Evolutionary conservation across 2,797 vertebrate genomes (phyloP).

Genomic region (Brachyrhaphis roseni): DNA sequence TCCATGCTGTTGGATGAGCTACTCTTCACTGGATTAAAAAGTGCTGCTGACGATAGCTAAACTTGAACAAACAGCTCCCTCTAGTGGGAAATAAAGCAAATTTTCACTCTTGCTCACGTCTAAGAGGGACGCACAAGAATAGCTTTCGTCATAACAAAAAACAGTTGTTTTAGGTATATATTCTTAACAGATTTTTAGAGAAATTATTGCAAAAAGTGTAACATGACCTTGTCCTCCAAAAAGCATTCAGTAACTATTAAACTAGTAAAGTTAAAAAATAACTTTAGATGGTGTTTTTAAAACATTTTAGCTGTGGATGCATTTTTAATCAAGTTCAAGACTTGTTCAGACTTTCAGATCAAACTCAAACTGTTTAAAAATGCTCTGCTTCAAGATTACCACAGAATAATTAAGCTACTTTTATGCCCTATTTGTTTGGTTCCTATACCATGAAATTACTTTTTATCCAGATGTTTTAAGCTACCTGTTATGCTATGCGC

Average conservation of each 20-base stretch:
- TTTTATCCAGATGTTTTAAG: background rate
- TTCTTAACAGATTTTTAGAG: background rate
- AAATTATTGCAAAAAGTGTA: background rate
- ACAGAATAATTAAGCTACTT: background rate
- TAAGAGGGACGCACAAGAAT: background rate
- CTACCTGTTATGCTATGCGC: background rate
- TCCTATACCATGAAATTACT: background rate
- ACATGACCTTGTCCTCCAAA: background rate
- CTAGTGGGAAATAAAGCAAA: slow-evolving; percentile 53
- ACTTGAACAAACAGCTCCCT: slow-evolving; percentile 63
- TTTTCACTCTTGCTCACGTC: background rate
- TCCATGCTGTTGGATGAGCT: slow-evolving; percentile 43
- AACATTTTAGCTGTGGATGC: background rate
- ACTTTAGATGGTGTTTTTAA: background rate
- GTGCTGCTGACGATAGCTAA: slow-evolving; percentile 13
- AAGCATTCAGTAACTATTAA: background rate
- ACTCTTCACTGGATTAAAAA: slow-evolving; percentile 13
- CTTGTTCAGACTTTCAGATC: background rate
- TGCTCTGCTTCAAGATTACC: background rate
- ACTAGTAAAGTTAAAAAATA: background rate
- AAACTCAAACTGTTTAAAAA: background rate
- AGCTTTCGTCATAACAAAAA: background rate
- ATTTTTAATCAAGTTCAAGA: background rate
- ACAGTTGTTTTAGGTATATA: background rate
- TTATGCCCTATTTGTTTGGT: background rate